Conservation (phyloP, 1,140 invertebrate species). For the Zelostemma sp. region DNA sequence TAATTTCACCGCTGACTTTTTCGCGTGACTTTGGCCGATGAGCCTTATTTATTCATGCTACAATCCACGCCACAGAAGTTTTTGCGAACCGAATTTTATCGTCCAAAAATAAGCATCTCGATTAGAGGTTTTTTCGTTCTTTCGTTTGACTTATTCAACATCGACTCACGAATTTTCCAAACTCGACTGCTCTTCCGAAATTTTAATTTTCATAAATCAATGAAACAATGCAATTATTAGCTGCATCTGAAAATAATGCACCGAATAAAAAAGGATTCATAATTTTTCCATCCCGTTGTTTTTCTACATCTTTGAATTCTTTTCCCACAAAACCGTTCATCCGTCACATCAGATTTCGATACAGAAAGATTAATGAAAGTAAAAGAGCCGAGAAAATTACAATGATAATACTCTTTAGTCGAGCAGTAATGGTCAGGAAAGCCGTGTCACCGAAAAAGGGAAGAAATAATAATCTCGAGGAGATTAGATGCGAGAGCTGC, state of each 20-base stretch:
- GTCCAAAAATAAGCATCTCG: slow-evolving; percentile 2
- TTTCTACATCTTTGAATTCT: too few relatives aligned
- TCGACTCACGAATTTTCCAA: neutral
- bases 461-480: slow-evolving; percentile 32
- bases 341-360: neutral
- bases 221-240: neutral
- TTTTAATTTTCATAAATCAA: neutral
- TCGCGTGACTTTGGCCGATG: slow-evolving; percentile 14
- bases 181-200: neutral
- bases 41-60: slow-evolving; percentile 30
- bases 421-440: slow-evolving; percentile 33
- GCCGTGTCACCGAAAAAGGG: slow-evolving; percentile 24
- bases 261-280: too few relatives aligned
- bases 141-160: neutral
- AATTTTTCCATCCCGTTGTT: too few relatives aligned
- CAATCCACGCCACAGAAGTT: slow-evolving; percentile 22
- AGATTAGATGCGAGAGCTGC: slow-evolving; percentile 40
- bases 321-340: too few relatives aligned
- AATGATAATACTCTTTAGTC: slow-evolving; percentile 35
- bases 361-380: slow-evolving; percentile 19
- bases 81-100: slow-evolving; percentile 16
- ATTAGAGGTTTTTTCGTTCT: slow-evolving; percentile 5
- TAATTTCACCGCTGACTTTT: slow-evolving; percentile 23
- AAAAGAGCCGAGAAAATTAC: slow-evolving; percentile 29
- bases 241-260: too few relatives aligned